Evolutionary conservation across 2,888 invertebrate species (phyloP).

Genomic region (Lobophora halterata): DNA sequence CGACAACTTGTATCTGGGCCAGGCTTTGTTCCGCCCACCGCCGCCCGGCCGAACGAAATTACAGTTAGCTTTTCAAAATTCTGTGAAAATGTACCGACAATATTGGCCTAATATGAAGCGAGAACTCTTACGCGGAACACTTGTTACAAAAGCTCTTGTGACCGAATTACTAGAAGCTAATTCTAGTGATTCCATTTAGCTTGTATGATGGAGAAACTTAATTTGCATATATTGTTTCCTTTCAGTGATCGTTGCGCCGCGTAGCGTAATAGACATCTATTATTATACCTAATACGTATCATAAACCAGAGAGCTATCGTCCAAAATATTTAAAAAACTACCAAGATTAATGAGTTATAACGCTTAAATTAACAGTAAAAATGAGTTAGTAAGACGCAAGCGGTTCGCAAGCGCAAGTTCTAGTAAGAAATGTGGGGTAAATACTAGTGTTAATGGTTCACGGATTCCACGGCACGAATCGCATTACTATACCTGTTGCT

Average conservation of each 20-base stretch:
- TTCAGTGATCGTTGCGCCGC: too few species aligned
- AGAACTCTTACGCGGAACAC: too few species aligned
- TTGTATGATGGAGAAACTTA: too few species aligned
- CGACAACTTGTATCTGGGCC: slow-evolving; percentile 46
- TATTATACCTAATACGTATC: slow-evolving; percentile 1
- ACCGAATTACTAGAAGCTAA: too few species aligned
- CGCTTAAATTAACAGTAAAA: too few species aligned
- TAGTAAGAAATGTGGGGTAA: slow-evolving; percentile 38
- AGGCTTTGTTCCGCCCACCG: slow-evolving; percentile 32
- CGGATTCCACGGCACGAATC: slow-evolving; percentile 53
- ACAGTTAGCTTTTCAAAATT: slow-evolving; percentile 28
- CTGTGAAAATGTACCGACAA: slow-evolving; percentile 22
- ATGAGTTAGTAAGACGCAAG: slow-evolving; percentile 23
- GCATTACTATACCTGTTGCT: slow-evolving; percentile 45
- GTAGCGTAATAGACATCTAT: slow-evolving; percentile 5
- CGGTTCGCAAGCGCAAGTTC: slow-evolving; percentile 32
- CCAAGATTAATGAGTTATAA: slow-evolving; percentile 19
- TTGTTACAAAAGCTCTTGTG: too few species aligned
- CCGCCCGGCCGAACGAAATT: slow-evolving; percentile 22
- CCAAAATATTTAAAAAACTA: slow-evolving; percentile 7
- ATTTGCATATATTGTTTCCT: too few species aligned
- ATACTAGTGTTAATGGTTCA: slow-evolving; percentile 59
- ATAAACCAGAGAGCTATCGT: neutral
- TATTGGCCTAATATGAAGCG: slow-evolving; percentile 8
- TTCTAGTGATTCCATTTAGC: too few species aligned